Percentiles rank a stretch among this genome's conserved stretches.
Conservation (phyloP, 1,140 invertebrate genomes). For the Aphaenogaster floridana region DNA sequence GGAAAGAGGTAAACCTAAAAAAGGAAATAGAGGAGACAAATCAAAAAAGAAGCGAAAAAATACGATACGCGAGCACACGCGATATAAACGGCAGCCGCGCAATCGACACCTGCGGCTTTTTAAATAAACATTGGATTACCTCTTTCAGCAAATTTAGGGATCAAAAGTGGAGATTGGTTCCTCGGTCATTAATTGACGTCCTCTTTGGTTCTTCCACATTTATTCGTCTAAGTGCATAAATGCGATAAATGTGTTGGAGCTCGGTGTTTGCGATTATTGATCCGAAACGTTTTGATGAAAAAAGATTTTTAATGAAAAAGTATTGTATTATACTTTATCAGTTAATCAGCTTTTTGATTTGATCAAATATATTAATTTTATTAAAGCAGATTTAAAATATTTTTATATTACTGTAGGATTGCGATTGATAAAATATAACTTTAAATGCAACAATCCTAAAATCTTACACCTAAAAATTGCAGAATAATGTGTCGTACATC, state of each 20-base stretch:
- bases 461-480: neutral
- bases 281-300: neutral
- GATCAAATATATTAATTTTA: slow-evolving; percentile 1
- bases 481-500: neutral
- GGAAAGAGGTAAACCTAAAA: slow-evolving; percentile 21
- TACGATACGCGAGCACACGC: neutral
- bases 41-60: neutral
- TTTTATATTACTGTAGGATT: neutral
- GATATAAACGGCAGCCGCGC: slow-evolving; percentile 28
- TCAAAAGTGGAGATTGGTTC: slow-evolving; percentile 27
- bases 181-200: slow-evolving; percentile 45
- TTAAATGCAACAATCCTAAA: neutral
- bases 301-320: slow-evolving; percentile 34
- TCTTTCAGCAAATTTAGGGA: slow-evolving; percentile 15
- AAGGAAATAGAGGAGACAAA: neutral
- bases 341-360: neutral
- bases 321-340: neutral
- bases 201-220: slow-evolving; percentile 23
- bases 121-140: slow-evolving; percentile 47
- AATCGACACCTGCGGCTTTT: slow-evolving; percentile 45
- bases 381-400: neutral
- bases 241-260: neutral
- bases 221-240: slow-evolving; percentile 20
- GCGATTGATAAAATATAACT: neutral
- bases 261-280: slow-evolving; percentile 2